phyloP scores from a whole-genome alignment of 2,888 invertebrate species.

The Pristionchus exspectatus region DNA sequence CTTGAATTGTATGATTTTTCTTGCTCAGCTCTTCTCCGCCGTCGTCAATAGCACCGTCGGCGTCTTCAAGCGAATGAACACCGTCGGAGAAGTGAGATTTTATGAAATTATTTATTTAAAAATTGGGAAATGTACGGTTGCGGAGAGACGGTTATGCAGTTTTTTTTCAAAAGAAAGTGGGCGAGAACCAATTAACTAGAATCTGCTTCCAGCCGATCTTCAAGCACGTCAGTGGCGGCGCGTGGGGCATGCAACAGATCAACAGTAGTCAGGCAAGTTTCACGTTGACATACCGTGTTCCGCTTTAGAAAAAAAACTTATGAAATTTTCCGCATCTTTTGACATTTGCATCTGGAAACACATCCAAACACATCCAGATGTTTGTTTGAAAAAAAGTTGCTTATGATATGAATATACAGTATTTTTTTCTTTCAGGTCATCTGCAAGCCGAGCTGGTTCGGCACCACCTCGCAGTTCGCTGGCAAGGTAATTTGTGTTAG shows the following conservation, averaged over 20 bases:
- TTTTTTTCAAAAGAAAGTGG: too few relatives aligned
- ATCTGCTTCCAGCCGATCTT: background rate
- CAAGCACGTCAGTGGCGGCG: slow-evolving; percentile 6
- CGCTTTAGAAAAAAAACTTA: too few relatives aligned
- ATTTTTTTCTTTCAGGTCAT: background rate
- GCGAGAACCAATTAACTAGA: too few relatives aligned
- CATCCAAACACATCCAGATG: too few relatives aligned
- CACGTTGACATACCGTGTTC: too few relatives aligned
- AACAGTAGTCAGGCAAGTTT: background rate
- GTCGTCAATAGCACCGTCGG: background rate
- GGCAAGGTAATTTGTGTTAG: background rate
- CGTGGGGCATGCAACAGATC: background rate
- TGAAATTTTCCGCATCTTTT: too few relatives aligned
- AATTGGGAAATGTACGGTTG: background rate
- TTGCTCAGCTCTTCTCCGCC: background rate
- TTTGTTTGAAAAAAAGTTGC: too few relatives aligned
- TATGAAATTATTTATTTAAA: background rate
- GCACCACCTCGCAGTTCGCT: background rate
- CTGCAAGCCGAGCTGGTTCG: background rate
- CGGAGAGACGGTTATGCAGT: too few relatives aligned
- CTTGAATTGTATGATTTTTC: too few relatives aligned
- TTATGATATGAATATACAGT: too few relatives aligned
- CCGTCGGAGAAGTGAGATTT: background rate
- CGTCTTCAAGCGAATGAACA: background rate
- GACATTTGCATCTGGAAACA: too few relatives aligned